Evolutionary conservation across 53 echinoderm and acorn worm species (phyloP), one percentile per base, ranked within the genome.

Genomic region (Holothuria leucospilota): DNA sequence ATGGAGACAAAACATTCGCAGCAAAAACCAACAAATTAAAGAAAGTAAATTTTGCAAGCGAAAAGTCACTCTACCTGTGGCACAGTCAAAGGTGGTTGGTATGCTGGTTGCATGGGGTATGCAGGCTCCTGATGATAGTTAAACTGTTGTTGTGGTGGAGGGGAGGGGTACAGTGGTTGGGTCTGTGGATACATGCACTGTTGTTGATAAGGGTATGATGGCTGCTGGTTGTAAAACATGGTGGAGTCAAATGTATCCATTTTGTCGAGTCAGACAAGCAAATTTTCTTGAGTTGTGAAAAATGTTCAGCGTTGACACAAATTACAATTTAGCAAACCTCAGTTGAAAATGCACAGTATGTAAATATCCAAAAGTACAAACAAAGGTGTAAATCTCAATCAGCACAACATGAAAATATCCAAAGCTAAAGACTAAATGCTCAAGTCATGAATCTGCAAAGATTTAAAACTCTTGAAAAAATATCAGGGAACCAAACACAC

Each of bases 231-330:
- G 59, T 59, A 80, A 56, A 53, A 80, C 80, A 80, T 80, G 29
- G 53, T 61, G 5, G 80, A 80, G 34, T 80, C 80, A 34, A 80
- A 80, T 21, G 80, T 80, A 80, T 80, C 80, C 80, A 80, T 80
- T 80, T 59, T 56, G 56, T 56, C 56, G 56, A 56, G 18, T 16
- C n/a, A 56, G 56, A 18, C 56, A 56, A 56, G 56, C 56, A 18
- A 15, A 56, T 56, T 56, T 56, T 16, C 56, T 56, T 18, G 18
- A 16, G 56, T 56, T 18, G 56, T 18, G 5, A 56, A 56, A 56
- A 56, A 16, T 56, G 56, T 56, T 18, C 56, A 16, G 56, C 18
- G 56, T 56, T 9, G 18, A 18, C 56, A 56, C 15, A 56, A 56
- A 56, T 56, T 56, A 4, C 14, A 4, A 56, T 56, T 56, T 15